Evolutionary conservation across 2,797 vertebrate genomes (phyloP).

Genomic region (Hoplostethus atlanticus): DNA sequence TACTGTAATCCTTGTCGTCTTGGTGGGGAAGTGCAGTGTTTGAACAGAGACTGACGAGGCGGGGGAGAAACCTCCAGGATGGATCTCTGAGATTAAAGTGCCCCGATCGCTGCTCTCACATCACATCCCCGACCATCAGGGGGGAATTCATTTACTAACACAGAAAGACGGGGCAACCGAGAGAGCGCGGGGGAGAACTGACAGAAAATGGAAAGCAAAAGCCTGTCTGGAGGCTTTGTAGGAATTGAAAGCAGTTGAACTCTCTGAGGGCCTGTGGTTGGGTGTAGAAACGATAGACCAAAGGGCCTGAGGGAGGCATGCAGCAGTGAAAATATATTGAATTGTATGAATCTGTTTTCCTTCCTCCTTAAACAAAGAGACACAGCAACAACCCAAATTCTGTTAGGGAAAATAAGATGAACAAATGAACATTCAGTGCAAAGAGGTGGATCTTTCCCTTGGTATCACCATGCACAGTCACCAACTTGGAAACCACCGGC

Average conservation of each 20-base stretch:
- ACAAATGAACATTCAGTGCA: constrained; percentile 1
- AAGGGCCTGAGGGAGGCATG: constrained; percentile 27
- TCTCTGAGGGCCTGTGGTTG: constrained; percentile 65
- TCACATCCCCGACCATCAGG: constrained; percentile 76
- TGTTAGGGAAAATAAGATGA: constrained; percentile 16
- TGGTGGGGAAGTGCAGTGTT: constrained; percentile 80
- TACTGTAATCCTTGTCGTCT: constrained; percentile 75
- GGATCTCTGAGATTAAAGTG: constrained; percentile 83
- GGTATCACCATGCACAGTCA: background rate
- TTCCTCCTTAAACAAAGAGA: constrained; percentile 31
- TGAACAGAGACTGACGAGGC: constrained; percentile 79
- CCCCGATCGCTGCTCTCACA: constrained; percentile 77
- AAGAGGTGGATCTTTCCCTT: constrained; percentile 7
- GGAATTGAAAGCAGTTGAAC: constrained; percentile 71
- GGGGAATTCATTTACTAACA: constrained; percentile 81
- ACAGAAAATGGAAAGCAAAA: constrained; percentile 71
- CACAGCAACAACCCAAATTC: constrained; percentile 8
- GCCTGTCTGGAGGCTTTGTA: constrained; percentile 74
- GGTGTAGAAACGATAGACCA: constrained; percentile 39
- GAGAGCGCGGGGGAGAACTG: constrained; percentile 59
- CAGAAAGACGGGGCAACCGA: constrained; percentile 67
- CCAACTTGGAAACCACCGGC: background rate
- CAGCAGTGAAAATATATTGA: constrained; percentile 33
- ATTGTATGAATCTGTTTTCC: constrained; percentile 36
- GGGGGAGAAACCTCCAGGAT: constrained; percentile 78